phyloP scores from a whole-genome alignment of 2,797 vertebrate species.

The Dermochelys coriacea region DNA sequence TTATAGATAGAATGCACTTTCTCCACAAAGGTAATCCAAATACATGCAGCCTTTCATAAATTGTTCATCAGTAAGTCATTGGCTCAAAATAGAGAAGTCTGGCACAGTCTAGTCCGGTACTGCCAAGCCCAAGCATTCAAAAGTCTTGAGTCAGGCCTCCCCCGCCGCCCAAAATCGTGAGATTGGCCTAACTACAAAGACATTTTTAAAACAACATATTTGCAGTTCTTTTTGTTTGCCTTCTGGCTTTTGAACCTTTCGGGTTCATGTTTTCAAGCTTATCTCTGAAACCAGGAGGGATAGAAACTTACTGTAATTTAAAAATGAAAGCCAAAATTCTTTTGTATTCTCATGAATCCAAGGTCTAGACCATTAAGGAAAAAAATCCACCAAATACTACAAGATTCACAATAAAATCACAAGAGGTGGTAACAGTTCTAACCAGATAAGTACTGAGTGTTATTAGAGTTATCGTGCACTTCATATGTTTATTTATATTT shows the following conservation, averaged over 20 bases:
- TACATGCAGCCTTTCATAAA: background rate
- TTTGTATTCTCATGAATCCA: background rate
- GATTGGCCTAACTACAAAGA: background rate
- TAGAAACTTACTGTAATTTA: background rate
- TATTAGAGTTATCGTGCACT: background rate
- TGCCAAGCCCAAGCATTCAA: background rate
- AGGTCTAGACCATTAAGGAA: background rate
- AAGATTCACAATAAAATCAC: background rate
- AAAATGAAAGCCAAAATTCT: background rate
- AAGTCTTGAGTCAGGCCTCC: background rate
- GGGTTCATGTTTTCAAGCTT: background rate
- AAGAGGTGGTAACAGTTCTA: background rate
- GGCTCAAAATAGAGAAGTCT: background rate
- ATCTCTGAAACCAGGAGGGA: background rate
- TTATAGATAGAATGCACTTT: background rate
- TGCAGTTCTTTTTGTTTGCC: background rate
- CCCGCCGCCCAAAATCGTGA: background rate
- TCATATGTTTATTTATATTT: background rate
- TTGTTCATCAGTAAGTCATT: background rate
- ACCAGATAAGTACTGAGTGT: background rate
- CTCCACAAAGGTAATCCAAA: background rate
- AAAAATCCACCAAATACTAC: background rate
- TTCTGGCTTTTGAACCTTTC: background rate
- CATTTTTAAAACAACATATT: background rate
- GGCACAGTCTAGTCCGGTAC: rapidly evolving